Evolutionary conservation across 2,888 invertebrate species (phyloP).

Genomic region (Halocaridina rubra): DNA sequence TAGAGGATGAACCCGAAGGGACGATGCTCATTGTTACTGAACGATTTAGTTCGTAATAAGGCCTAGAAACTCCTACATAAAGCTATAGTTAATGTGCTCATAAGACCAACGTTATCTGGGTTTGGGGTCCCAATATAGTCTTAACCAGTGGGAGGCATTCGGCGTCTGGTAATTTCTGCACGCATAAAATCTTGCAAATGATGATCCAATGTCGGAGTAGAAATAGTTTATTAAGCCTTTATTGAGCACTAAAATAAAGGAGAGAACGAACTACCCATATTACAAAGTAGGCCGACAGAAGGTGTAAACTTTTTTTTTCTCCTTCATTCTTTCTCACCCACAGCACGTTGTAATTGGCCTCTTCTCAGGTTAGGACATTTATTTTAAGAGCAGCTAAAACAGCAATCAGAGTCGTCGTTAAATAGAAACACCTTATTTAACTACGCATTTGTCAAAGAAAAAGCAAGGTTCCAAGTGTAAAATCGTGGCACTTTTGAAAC

Average conservation of each 20-base stretch:
- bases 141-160: neutral
- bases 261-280: no score
- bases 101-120: neutral
- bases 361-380: no score
- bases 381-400: no score
- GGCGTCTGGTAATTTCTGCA: neutral
- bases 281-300: no score
- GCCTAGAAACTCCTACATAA: neutral
- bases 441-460: no score
- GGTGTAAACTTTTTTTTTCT: no score
- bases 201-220: conserved; percentile 39
- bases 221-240: conserved; percentile 37
- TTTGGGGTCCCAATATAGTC: neutral
- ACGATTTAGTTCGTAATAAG: neutral
- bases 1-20: neutral
- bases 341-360: no score
- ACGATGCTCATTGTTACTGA: neutral
- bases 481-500: no score
- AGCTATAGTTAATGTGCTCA: neutral
- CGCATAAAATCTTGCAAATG: conserved; percentile 25
- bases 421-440: no score
- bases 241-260: conserved; percentile 17
- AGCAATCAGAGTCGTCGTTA: no score
- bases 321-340: no score
- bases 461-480: no score